Evolutionary conservation across 2,797 vertebrate species (phyloP).

Genomic region (Neoniphon sammara): DNA sequence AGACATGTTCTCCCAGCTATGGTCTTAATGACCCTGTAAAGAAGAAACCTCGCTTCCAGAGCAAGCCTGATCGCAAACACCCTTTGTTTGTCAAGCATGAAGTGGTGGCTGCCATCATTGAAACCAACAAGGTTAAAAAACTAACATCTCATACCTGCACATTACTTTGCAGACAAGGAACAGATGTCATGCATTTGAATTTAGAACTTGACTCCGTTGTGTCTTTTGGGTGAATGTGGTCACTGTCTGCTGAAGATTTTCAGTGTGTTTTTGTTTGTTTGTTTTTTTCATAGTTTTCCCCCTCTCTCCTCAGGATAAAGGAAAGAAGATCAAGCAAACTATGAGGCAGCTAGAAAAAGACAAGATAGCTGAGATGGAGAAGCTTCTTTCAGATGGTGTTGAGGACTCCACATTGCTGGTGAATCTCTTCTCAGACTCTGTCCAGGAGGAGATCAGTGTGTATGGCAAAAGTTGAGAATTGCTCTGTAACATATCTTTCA

Average conservation of each 20-base stretch:
- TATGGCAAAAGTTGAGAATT: conserved; percentile 79
- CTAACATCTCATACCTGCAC: background rate
- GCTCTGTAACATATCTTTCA: background rate
- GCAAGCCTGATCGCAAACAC: conserved; percentile 92
- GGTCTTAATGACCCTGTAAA: conserved; percentile 90
- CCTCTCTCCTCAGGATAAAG: conserved; percentile 81
- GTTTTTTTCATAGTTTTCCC: background rate
- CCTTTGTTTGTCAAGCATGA: conserved; percentile 90
- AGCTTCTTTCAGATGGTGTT: conserved; percentile 79
- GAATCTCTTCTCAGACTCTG: conserved; percentile 85
- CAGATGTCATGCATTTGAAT: too few species aligned
- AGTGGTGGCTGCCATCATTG: conserved; percentile 79
- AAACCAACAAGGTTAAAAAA: conserved; percentile 70
- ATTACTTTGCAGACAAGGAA: background rate
- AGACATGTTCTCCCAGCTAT: conserved; percentile 89
- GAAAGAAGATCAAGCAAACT: conserved; percentile 80
- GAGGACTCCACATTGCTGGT: conserved; percentile 76
- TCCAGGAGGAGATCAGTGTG: conserved; percentile 85
- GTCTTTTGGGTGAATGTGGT: background rate
- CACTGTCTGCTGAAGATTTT: background rate
- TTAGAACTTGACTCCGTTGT: too few species aligned
- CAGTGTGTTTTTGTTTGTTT: background rate
- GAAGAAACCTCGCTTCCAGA: conserved; percentile 89
- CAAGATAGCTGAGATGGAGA: conserved; percentile 86
- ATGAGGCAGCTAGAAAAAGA: conserved; percentile 88